Conservation (phyloP, 1,140 invertebrate genomes). For the Ceratina japonica region DNA sequence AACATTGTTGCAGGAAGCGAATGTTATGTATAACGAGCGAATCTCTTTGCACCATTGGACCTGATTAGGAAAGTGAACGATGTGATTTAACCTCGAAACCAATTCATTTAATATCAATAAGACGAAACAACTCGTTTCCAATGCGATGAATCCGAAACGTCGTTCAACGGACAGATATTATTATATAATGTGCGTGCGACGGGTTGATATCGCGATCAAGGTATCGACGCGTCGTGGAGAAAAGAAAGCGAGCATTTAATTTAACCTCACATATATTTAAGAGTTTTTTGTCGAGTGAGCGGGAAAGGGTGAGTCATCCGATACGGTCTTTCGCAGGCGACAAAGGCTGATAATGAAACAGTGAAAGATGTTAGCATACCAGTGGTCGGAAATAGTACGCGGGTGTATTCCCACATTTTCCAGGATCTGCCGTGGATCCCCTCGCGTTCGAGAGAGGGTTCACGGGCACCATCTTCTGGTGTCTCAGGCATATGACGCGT, state of each 20-base stretch:
- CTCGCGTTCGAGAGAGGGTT: constrained; percentile 25
- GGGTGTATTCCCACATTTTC: constrained; percentile 19
- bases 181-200: constrained; percentile 33
- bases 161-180: constrained; percentile 14
- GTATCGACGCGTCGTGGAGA: not conserved
- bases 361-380: constrained; percentile 30
- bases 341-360: constrained; percentile 25
- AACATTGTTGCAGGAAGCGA: not conserved
- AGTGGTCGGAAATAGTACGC: constrained; percentile 14
- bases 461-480: constrained; percentile 54
- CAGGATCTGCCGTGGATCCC: constrained; percentile 26
- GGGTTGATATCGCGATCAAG: constrained; percentile 26
- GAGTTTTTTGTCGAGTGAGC: constrained; percentile 44
- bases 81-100: constrained; percentile 40
- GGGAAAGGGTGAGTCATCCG: constrained; percentile 70
- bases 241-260: constrained; percentile 30
- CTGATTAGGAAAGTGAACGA: constrained; percentile 8
- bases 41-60: constrained; percentile 2
- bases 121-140: not conserved
- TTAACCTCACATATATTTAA: constrained; percentile 55
- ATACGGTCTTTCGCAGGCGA: constrained; percentile 40
- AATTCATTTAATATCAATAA: constrained; percentile 19
- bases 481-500: constrained; percentile 67
- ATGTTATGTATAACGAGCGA: not conserved
- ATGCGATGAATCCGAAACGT: constrained; percentile 15